phyloP scores from a whole-genome alignment of 2,113 vertebrate species.

The Thamnophis sirtalis region DNA sequence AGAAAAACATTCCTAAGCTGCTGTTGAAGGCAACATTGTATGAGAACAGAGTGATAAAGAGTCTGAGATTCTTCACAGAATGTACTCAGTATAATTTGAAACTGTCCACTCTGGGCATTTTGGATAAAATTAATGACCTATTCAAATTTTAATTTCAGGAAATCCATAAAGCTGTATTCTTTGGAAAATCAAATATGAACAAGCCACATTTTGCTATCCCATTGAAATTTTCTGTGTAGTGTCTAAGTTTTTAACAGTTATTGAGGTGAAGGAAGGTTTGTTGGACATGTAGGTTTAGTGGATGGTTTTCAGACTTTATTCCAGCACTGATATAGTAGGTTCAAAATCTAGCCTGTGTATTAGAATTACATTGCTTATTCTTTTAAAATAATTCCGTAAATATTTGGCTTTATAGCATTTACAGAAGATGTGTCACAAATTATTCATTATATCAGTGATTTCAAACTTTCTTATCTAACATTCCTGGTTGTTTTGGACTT shows the following conservation, averaged over 20 bases:
- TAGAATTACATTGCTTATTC: neutral
- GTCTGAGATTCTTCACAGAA: slow-evolving; percentile 53
- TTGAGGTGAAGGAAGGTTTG: neutral
- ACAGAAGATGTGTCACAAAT: neutral
- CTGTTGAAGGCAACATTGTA: slow-evolving; percentile 53
- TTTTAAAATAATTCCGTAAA: neutral
- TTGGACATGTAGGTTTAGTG: neutral
- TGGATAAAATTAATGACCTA: slow-evolving; percentile 35
- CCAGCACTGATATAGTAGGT: neutral
- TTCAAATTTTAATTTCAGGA: slow-evolving; percentile 45
- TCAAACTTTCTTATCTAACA: neutral
- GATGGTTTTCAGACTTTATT: neutral
- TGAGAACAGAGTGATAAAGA: slow-evolving; percentile 40
- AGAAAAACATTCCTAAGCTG: slow-evolving; percentile 48
- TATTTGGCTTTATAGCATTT: slow-evolving; percentile 1
- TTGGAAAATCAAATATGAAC: neutral
- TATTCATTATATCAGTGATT: slow-evolving; percentile 1
- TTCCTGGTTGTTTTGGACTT: neutral
- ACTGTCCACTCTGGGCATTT: slow-evolving; percentile 4
- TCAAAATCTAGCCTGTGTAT: slow-evolving; percentile 13
- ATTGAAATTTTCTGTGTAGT: neutral
- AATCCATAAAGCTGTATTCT: slow-evolving; percentile 61
- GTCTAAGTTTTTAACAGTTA: neutral
- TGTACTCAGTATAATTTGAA: neutral
- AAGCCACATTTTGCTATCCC: neutral